phyloP scores from a whole-genome alignment of 2,113 vertebrate genomes.

The Girardinichthys multiradiatus region DNA sequence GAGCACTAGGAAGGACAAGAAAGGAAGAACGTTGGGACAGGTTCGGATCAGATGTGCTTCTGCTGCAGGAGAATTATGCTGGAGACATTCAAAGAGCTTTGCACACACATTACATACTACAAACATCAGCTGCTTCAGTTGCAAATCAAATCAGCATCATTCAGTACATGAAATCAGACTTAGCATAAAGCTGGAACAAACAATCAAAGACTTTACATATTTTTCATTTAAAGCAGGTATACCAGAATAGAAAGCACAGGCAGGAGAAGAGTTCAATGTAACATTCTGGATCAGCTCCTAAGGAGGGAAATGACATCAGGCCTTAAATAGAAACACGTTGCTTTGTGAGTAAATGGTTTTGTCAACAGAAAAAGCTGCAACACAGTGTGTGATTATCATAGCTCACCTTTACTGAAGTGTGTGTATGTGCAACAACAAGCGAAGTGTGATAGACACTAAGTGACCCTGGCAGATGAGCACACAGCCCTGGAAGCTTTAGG shows the following conservation, averaged over 20 bases:
- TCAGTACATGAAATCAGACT: constrained; percentile 54
- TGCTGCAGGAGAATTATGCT: constrained; percentile 31
- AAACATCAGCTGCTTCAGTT: constrained; percentile 18
- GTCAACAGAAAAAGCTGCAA: constrained; percentile 51
- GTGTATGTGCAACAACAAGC: constrained; percentile 22
- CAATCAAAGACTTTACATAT: constrained; percentile 3
- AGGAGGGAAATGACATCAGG: neutral
- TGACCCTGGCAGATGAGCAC: constrained; percentile 4
- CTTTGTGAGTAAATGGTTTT: constrained; percentile 20
- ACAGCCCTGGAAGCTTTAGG: too few relatives aligned
- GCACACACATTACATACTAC: neutral
- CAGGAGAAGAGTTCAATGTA: neutral
- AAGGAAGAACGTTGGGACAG: neutral
- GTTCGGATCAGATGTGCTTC: constrained; percentile 38
- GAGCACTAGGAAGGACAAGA: constrained; percentile 80
- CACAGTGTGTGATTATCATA: constrained; percentile 38
- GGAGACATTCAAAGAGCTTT: constrained; percentile 20
- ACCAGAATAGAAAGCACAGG: neutral
- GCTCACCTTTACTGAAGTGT: constrained; percentile 38
- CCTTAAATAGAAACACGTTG: constrained; percentile 7
- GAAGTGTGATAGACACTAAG: constrained; percentile 49
- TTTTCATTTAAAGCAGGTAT: constrained; percentile 32
- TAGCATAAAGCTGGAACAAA: constrained; percentile 33
- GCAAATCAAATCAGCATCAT: constrained; percentile 52
- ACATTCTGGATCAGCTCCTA: constrained; percentile 10